phyloP scores from a whole-genome alignment of 2,113 vertebrate genomes.

The Vireo altiloquus region DNA sequence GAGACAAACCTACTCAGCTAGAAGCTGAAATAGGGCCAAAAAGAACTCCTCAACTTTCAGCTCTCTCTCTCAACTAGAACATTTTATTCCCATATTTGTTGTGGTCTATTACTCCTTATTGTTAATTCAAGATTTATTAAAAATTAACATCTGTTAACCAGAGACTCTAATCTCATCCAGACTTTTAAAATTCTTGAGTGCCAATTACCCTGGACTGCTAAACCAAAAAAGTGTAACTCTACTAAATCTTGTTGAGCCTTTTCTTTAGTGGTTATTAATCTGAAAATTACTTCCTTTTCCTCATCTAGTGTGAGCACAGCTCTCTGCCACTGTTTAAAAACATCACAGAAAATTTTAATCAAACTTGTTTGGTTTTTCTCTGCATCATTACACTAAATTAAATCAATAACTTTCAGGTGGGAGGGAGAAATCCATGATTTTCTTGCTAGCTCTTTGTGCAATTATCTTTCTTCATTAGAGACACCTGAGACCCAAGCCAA shows the following conservation, averaged over 20 bases:
- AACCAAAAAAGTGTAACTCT: background rate
- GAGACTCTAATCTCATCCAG: background rate
- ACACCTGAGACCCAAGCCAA: background rate
- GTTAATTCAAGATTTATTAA: background rate
- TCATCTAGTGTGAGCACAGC: background rate
- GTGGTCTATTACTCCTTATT: background rate
- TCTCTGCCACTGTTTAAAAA: background rate
- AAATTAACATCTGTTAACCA: background rate
- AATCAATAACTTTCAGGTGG: constrained; percentile 37
- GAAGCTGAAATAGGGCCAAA: background rate
- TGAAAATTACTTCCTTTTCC: background rate
- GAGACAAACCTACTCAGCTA: background rate
- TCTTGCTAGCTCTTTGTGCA: constrained; percentile 17
- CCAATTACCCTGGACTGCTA: background rate
- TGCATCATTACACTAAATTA: constrained; percentile 41
- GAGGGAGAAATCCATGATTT: constrained; percentile 18
- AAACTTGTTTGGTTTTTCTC: constrained; percentile 10
- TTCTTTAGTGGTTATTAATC: background rate
- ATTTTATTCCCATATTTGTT: background rate
- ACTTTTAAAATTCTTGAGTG: background rate
- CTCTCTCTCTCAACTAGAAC: background rate
- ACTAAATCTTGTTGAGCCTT: background rate
- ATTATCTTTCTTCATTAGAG: constrained; percentile 17
- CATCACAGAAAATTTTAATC: constrained; percentile 21
- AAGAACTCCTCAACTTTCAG: background rate